These are phyloP conservation scores for Griposia aprilina DNA, from an alignment of 2,888 invertebrate genomes.

Conservation along the genomic window DNA sequence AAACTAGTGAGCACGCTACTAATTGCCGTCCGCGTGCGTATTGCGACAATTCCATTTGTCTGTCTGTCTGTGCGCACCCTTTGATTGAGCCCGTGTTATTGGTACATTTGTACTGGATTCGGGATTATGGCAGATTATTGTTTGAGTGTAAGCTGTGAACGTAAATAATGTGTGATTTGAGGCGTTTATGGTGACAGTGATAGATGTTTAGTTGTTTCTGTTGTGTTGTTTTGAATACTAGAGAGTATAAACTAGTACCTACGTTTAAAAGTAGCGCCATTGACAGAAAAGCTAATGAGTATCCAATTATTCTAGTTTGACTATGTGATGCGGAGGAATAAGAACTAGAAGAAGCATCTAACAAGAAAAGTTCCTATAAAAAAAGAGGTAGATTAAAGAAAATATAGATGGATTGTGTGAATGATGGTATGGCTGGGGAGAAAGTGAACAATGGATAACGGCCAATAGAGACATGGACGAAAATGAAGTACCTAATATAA, in stretches of 20 bases:
- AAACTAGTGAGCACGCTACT: slow-evolving; percentile 82
- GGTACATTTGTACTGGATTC: slow-evolving; percentile 47
- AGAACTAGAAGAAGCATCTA: background rate
- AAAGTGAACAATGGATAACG: too few species aligned
- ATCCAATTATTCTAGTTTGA: too few species aligned
- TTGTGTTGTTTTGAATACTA: slow-evolving; percentile 2
- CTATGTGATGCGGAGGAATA: background rate
- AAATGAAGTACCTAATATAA: too few species aligned
- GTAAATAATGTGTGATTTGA: slow-evolving; percentile 44
- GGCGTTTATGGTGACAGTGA: slow-evolving; percentile 47
- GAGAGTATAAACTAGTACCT: background rate
- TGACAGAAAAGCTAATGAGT: background rate
- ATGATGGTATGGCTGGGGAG: background rate
- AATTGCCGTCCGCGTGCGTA: slow-evolving; percentile 80
- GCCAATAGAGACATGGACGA: too few species aligned
- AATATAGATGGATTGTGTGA: background rate
- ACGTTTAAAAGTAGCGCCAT: background rate
- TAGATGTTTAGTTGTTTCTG: slow-evolving; percentile 21
- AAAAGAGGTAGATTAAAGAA: background rate
- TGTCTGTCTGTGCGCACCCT: slow-evolving; percentile 73
- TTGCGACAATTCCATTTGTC: slow-evolving; percentile 84
- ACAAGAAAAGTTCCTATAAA: background rate
- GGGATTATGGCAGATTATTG: slow-evolving; percentile 56
- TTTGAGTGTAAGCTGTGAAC: slow-evolving; percentile 26
- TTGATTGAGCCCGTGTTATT: slow-evolving; percentile 66